These are phyloP conservation scores for Nemotelus pantherinus DNA, from an alignment of 2,888 invertebrate genomes.

Conservation along the genomic window DNA sequence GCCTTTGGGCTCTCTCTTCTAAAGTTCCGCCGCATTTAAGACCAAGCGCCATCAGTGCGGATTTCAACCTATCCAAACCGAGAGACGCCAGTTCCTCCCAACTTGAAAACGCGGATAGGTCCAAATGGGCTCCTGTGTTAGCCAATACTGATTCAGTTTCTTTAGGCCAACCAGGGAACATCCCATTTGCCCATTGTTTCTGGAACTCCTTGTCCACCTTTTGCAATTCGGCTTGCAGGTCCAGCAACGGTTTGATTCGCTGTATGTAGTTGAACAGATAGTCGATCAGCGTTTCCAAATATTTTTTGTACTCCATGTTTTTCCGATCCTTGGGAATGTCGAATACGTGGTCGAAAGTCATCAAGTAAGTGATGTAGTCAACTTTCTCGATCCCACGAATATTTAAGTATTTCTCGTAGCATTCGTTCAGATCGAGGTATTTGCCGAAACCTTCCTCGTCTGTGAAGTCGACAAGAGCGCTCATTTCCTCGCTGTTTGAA, in stretches of 20 bases:
- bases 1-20: conserved; percentile 94
- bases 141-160: conserved; percentile 93
- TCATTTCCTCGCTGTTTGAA: conserved; percentile 89
- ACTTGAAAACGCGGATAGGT: conserved; percentile 97
- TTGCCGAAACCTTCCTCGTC: conserved; percentile 99
- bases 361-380: conserved; percentile 95
- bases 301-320: conserved; percentile 87
- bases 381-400: conserved; percentile 96
- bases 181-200: conserved; percentile 86
- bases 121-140: conserved; percentile 95
- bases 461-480: conserved; percentile 91
- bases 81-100: conserved; percentile 97
- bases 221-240: conserved; percentile 82
- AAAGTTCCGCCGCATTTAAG: conserved; percentile 98
- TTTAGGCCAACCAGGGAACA: conserved; percentile 97
- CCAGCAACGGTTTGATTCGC: conserved; percentile 86
- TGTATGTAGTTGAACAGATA: conserved; percentile 86
- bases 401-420: conserved; percentile 95
- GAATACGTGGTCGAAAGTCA: conserved; percentile 93
- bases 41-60: conserved; percentile 94
- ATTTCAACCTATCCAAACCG: conserved; percentile 96
- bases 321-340: conserved; percentile 93
- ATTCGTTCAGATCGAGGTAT: conserved; percentile 96
- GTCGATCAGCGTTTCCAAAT: conserved; percentile 82
- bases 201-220: conserved; percentile 83